These are phyloP conservation scores for Tipula confusa DNA, from an alignment of 2,888 invertebrate genomes.

Conservation along the genomic window DNA sequence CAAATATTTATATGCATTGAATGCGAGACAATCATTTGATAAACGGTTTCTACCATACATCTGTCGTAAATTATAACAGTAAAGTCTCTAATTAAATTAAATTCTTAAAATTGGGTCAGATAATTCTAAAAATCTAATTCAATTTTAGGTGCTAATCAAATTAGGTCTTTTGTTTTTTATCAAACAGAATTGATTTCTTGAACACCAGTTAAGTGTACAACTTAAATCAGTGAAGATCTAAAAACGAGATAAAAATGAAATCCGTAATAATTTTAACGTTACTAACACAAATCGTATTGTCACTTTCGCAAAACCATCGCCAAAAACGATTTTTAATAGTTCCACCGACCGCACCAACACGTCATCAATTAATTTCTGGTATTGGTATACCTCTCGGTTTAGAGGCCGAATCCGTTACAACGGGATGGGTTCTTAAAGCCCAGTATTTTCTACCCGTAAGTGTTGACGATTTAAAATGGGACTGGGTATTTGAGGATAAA, in stretches of 20 bases:
- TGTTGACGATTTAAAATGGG: constrained; percentile 37
- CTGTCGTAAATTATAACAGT: no score
- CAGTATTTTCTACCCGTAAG: constrained; percentile 42
- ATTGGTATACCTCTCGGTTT: constrained; percentile 46
- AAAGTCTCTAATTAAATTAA: no score
- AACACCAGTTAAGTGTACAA: not conserved
- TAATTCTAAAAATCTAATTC: no score
- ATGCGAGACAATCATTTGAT: no score
- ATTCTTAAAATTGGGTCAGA: no score
- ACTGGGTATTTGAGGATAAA: constrained; percentile 38
- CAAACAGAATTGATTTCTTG: no score
- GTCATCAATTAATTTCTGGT: constrained; percentile 44
- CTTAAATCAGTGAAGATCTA: not conserved
- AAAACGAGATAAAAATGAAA: not conserved
- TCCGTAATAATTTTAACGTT: not conserved
- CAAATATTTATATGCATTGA: no score
- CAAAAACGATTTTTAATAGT: constrained; percentile 40
- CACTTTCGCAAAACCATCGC: not conserved
- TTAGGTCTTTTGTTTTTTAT: no score
- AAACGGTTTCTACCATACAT: no score
- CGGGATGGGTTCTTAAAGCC: constrained; percentile 46
- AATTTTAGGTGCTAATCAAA: no score
- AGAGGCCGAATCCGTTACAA: constrained; percentile 46
- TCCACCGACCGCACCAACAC: constrained; percentile 46
- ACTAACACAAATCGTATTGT: not conserved